Conservation (phyloP, 2,888 invertebrate species). For the Drosophila anomalata region DNA sequence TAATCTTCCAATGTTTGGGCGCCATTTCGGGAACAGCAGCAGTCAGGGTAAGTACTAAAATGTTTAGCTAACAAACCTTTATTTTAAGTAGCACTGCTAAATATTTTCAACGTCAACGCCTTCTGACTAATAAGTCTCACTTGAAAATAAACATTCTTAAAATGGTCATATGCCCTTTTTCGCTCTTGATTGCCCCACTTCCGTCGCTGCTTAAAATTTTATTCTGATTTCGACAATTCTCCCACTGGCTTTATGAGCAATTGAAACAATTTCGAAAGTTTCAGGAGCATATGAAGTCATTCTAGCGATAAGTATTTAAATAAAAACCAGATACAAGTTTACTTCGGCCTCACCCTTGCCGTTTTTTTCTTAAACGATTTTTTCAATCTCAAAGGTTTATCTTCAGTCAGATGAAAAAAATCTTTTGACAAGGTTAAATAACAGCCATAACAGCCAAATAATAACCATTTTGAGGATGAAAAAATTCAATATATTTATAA, state of each 20-base stretch:
- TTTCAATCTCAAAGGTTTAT: too few relatives aligned
- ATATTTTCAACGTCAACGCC: background rate
- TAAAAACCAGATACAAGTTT: background rate
- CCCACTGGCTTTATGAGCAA: conserved; percentile 4
- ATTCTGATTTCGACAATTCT: conserved; percentile 4
- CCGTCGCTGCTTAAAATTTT: conserved; percentile 10
- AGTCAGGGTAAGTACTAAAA: conserved; percentile 81
- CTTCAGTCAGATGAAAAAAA: too few relatives aligned
- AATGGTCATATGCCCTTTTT: conserved; percentile 4
- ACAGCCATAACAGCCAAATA: too few relatives aligned
- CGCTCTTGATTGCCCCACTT: conserved; percentile 19
- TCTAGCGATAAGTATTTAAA: background rate
- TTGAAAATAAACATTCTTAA: background rate
- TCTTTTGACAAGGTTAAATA: too few relatives aligned
- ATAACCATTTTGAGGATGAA: too few relatives aligned
- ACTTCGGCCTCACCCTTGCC: background rate
- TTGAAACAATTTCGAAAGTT: background rate
- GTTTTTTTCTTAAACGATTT: too few relatives aligned
- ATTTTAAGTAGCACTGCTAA: background rate
- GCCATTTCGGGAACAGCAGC: conserved; percentile 91
- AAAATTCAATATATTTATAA: too few relatives aligned
- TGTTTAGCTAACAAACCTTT: background rate
- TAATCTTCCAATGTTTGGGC: conserved; percentile 92
- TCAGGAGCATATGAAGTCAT: conserved; percentile 8
- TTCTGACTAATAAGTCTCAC: background rate